phyloP scores from a whole-genome alignment of 2,888 invertebrate genomes.

The Caenorhabditis afra region DNA sequence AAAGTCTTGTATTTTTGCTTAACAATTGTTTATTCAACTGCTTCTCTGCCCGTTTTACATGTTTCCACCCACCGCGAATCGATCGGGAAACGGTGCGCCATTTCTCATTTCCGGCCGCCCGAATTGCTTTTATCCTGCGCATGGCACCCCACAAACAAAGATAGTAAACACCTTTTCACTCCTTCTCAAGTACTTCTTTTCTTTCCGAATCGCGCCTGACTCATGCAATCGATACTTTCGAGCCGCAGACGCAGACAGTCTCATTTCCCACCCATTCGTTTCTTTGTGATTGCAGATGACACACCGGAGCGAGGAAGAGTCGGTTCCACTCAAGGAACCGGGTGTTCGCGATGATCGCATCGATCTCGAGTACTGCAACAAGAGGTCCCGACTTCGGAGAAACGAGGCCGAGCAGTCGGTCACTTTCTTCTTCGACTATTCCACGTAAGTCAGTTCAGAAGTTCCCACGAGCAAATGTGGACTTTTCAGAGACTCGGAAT shows the following conservation, averaged over 20 bases:
- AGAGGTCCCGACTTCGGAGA: conserved; percentile 40
- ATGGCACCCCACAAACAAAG: conserved; percentile 29
- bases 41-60: conserved; percentile 31
- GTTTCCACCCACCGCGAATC: conserved; percentile 1
- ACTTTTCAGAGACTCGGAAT: conserved; percentile 33
- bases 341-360: conserved; percentile 16
- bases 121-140: conserved; percentile 47
- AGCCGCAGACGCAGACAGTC: conserved; percentile 2
- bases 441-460: conserved; percentile 11
- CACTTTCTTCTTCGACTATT: conserved; percentile 53
- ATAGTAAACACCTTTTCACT: conserved; percentile 46
- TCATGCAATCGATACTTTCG: conserved; percentile 40
- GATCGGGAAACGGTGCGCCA: conserved; percentile 20
- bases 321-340: conserved; percentile 26
- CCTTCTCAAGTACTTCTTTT: conserved; percentile 47
- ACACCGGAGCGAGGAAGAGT: conserved; percentile 9
- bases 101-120: conserved; percentile 38
- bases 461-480: background rate
- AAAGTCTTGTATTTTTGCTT: conserved; percentile 12
- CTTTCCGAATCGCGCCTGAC: conserved; percentile 16
- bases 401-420: conserved; percentile 50
- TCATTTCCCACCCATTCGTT: background rate
- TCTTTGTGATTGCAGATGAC: conserved; percentile 35
- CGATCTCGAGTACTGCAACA: conserved; percentile 47
- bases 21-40: conserved; percentile 6